phyloP scores from a whole-genome alignment of 2,888 invertebrate genomes.

The Sphinx pinastri region DNA sequence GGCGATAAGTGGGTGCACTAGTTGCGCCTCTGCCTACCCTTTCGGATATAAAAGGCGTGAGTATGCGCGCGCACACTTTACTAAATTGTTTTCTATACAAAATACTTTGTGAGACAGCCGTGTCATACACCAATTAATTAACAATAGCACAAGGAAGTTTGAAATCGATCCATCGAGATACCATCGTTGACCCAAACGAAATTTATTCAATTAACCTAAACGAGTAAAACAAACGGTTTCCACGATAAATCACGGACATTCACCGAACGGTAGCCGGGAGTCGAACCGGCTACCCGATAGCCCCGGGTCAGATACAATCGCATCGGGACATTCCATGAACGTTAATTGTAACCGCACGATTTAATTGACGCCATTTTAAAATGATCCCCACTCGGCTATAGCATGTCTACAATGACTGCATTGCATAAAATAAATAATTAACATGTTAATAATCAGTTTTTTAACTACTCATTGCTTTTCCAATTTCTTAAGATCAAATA shows the following conservation, averaged over 20 bases:
- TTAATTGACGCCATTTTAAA: slow-evolving; percentile 64
- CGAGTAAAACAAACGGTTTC: slow-evolving; percentile 58
- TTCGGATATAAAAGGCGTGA: too few relatives aligned
- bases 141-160: slow-evolving; percentile 16
- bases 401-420: too few relatives aligned
- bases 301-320: slow-evolving; percentile 78
- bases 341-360: slow-evolving; percentile 71
- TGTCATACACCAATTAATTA: slow-evolving; percentile 10
- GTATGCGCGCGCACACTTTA: not conserved
- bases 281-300: slow-evolving; percentile 73
- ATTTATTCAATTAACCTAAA: slow-evolving; percentile 70
- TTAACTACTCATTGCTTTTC: too few relatives aligned
- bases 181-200: slow-evolving; percentile 31
- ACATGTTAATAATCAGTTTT: too few relatives aligned
- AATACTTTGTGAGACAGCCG: not conserved
- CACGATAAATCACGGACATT: slow-evolving; percentile 73
- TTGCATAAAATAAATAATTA: too few relatives aligned
- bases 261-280: slow-evolving; percentile 68
- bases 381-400: not conserved
- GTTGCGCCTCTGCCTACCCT: too few relatives aligned
- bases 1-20: too few relatives aligned
- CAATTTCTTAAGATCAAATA: too few relatives aligned
- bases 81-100: too few relatives aligned
- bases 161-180: slow-evolving; percentile 14
- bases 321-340: slow-evolving; percentile 66